Evolutionary conservation across 2,888 invertebrate genomes (phyloP).

Genomic region (Bellardia bayeri): DNA sequence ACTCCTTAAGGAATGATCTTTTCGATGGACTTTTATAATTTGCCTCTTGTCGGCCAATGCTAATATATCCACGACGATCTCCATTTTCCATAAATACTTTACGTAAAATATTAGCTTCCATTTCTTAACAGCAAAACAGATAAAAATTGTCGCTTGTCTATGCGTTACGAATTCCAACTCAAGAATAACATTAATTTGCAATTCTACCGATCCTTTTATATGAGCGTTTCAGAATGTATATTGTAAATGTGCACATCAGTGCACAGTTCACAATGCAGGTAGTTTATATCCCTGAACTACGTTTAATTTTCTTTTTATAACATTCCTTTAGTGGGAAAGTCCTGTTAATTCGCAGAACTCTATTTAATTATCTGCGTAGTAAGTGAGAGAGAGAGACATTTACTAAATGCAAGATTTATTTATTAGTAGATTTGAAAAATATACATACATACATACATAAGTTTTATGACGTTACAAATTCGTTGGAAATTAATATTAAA

Average conservation of each 20-base stretch:
- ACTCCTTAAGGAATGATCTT: conserved; percentile 77
- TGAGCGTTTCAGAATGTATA: not conserved
- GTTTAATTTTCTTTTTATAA: not conserved
- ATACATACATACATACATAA: too few relatives aligned
- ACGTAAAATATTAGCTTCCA: conserved; percentile 46
- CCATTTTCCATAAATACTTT: conserved; percentile 25
- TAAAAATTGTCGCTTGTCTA: not conserved
- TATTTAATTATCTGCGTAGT: too few relatives aligned
- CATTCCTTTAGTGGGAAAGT: conserved; percentile 37
- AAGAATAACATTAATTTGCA: conserved; percentile 14
- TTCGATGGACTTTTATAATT: conserved; percentile 76
- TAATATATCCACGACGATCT: conserved; percentile 73
- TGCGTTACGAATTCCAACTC: conserved; percentile 23
- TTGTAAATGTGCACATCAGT: too few relatives aligned
- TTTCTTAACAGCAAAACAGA: not conserved
- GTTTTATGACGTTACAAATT: too few relatives aligned
- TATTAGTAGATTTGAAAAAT: too few relatives aligned
- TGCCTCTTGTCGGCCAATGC: conserved; percentile 65
- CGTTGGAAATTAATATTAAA: too few relatives aligned
- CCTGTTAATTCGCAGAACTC: conserved; percentile 23
- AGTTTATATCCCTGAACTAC: not conserved
- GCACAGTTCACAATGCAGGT: not conserved
- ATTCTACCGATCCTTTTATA: conserved; percentile 28
- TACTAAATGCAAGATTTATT: too few relatives aligned
- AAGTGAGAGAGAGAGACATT: too few relatives aligned